Base-by-base conservation (phyloP, 2,888 invertebrate species). In the Leptopilina drosophilae region DNA sequence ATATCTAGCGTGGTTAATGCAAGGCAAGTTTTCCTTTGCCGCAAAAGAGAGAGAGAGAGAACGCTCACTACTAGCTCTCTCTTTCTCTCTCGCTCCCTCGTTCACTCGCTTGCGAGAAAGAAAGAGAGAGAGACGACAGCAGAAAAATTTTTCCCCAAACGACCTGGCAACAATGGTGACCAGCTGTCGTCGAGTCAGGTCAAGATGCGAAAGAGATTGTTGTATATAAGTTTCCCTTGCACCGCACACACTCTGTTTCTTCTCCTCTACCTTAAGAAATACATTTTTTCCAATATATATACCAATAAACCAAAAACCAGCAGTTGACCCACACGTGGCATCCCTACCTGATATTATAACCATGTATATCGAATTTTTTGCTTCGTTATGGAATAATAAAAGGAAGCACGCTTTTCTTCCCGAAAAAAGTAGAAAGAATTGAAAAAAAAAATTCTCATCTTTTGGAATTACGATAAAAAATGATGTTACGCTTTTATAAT, bases 1-100 rank as follows among this genome's bases (percentile, higher is more conserved):
- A 73, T 73, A 73, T 73, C 73, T 73, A 73, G 73, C 73, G 73
- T 73, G 73, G 73, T 73, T 73, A 73, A 73, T 73, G 73, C 73
- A 56, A 56, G 73, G 73, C 73, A 56, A 73, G 53, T 73, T 73
- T 73, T 59, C 56, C 73, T 73, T 33, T 33, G 73, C 73, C 73
- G 73, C 73, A 73, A 73, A 56, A 73, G 73, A 49, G 12, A 49
- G 49, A 49, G 49, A 49, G 49, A 49, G 49, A 49, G 12, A 69
- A 11, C 11, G 49, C 11, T 20, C 20, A 20, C 20, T 20, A 20
- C 20, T 20, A 20, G 1, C 20, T 20, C 20, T 20, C 20, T 20
- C n/a, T n/a, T n/a, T n/a, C n/a, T n/a, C n/a, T n/a, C n/a, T n/a
- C n/a, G 1, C 20, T 20, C 20, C 1, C 20, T 20, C 20, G 1